Conservation (phyloP, 2,888 invertebrate genomes). For the Cantharis rufa region DNA sequence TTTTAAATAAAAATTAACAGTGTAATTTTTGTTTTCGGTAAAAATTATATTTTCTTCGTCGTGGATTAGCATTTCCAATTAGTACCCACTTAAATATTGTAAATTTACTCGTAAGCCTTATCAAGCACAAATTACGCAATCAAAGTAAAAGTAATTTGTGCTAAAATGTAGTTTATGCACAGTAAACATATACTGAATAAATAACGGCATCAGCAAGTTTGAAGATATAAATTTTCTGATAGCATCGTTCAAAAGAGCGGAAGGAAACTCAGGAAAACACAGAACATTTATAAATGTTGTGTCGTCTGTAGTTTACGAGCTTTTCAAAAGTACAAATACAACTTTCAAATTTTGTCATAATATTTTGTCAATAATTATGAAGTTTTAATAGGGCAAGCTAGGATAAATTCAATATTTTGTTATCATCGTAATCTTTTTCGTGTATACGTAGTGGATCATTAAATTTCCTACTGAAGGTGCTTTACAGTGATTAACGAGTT, state of each 20-base stretch:
- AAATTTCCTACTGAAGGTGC: not conserved
- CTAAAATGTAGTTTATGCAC: conserved; percentile 1
- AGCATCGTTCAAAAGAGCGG: conserved; percentile 18
- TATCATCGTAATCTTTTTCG: not conserved
- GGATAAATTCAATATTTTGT: not conserved
- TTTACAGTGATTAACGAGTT: not conserved
- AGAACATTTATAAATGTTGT: conserved; percentile 18
- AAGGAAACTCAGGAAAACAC: conserved; percentile 15
- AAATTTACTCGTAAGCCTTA: not conserved
- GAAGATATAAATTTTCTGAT: conserved; percentile 17
- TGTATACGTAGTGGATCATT: not conserved
- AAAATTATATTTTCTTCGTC: not conserved
- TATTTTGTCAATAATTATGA: conserved; percentile 7
- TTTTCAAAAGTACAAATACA: conserved; percentile 9
- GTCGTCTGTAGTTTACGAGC: conserved; percentile 16
- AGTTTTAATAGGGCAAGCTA: not conserved
- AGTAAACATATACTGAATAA: conserved; percentile 13
- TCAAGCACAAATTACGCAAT: conserved; percentile 1
- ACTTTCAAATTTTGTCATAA: conserved; percentile 10
- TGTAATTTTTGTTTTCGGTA: not conserved
- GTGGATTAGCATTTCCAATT: not conserved
- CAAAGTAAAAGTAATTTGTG: conserved; percentile 11
- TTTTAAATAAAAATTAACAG: not conserved
- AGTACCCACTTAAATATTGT: not conserved
- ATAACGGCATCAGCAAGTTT: conserved; percentile 17